These are phyloP conservation scores for Sarotherodon lohbergeri DNA, from an alignment of 2,113 vertebrate species.

Conservation along the genomic window DNA sequence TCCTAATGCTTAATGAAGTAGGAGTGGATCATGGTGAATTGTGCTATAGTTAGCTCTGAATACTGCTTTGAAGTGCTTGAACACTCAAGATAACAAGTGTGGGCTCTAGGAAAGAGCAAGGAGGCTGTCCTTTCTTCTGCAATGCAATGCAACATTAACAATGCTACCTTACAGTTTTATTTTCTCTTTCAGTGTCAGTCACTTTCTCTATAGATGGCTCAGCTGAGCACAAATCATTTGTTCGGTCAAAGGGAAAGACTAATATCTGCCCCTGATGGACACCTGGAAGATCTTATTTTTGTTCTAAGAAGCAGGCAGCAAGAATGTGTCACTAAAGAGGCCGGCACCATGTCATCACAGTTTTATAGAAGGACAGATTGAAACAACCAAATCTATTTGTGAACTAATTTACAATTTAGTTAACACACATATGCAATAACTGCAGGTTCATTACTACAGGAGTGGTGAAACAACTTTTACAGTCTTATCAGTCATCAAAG, in stretches of 20 bases:
- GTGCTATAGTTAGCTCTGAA: neutral
- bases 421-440: neutral
- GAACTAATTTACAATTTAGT: neutral
- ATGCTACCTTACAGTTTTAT: neutral
- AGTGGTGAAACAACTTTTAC: neutral
- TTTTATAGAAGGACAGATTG: neutral
- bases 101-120: fast-evolving
- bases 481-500: neutral
- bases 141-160: neutral
- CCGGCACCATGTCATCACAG: neutral
- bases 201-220: neutral
- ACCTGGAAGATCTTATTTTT: neutral
- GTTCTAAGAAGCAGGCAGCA: neutral
- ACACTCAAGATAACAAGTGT: neutral
- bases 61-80: neutral
- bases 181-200: neutral
- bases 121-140: neutral
- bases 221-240: neutral
- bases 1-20: neutral
- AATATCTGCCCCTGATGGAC: neutral
- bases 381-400: neutral
- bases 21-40: neutral
- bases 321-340: neutral
- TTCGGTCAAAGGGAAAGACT: fast-evolving
- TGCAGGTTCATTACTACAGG: neutral